A percentile compares a stretch with the other conserved stretches of the same genome.
Conservation (phyloP, 2,888 invertebrate genomes). For the Ormyrus nitidulus region DNA sequence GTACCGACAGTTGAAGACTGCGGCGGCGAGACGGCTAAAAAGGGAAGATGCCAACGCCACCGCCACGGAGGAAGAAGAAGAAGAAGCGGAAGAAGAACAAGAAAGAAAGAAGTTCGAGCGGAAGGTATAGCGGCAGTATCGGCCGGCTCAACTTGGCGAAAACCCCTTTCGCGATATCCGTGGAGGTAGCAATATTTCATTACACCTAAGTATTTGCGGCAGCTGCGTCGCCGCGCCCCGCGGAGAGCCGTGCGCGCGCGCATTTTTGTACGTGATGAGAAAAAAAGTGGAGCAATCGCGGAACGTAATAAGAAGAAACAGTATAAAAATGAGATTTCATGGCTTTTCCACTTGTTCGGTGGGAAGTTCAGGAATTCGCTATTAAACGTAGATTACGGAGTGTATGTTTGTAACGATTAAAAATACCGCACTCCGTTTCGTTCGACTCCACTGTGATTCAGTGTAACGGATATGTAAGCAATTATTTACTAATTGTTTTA, state of each 20-base stretch:
- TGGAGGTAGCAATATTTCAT: conserved; percentile 54
- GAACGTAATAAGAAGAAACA: conserved; percentile 13
- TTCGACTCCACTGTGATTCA: no score
- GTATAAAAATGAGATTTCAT: conserved; percentile 49
- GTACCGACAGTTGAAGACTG: conserved; percentile 22
- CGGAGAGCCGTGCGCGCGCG: neutral
- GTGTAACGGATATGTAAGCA: no score
- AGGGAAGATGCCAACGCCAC: neutral
- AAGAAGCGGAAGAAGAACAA: conserved; percentile 1
- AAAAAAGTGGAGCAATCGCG: conserved; percentile 1
- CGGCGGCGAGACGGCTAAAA: neutral
- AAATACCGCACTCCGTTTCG: no score
- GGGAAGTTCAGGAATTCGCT: no score
- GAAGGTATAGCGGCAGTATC: conserved; percentile 1
- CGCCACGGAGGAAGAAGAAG: neutral
- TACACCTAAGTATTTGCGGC: conserved; percentile 31
- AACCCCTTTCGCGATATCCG: conserved; percentile 30
- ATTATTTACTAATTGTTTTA: no score
- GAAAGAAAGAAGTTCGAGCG: conserved; percentile 12
- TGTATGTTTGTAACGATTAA: no score
- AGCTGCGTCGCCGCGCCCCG: conserved; percentile 2
- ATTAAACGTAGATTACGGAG: no score
- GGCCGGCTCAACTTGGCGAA: conserved; percentile 28
- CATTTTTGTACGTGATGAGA: neutral
- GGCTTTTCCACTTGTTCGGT: neutral